phyloP scores from a whole-genome alignment of 2,797 vertebrate genomes.

The Salmo trutta region DNA sequence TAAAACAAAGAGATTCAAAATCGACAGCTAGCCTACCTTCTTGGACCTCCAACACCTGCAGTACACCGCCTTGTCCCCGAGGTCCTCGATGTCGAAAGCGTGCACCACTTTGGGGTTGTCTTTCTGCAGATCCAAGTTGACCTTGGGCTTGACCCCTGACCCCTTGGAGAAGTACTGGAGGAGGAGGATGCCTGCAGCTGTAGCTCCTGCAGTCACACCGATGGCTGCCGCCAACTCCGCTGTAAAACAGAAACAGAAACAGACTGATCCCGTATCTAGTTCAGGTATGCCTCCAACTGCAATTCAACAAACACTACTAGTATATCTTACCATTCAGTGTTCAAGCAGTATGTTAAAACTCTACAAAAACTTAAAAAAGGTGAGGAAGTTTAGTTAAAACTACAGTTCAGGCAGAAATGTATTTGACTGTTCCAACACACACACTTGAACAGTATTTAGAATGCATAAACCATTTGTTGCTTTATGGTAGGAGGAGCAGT shows the following conservation, averaged over 20 bases:
- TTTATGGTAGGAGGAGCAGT: no score
- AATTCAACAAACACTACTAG: no score
- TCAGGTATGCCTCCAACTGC: no score
- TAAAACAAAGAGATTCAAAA: background rate
- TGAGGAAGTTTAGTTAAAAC: no score
- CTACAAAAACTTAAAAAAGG: no score
- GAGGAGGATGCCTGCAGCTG: slow-evolving; percentile 77
- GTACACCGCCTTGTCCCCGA: slow-evolving; percentile 88
- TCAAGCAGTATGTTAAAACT: no score
- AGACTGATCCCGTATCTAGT: no score
- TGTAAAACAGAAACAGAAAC: slow-evolving; percentile 34
- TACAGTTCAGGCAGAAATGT: no score
- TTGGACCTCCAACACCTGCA: slow-evolving; percentile 90
- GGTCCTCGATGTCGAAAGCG: slow-evolving; percentile 86
- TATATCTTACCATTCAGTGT: no score
- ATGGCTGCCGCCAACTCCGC: slow-evolving; percentile 78
- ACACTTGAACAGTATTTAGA: no score
- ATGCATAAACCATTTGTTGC: no score
- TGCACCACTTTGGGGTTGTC: slow-evolving; percentile 89
- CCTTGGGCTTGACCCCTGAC: slow-evolving; percentile 75
- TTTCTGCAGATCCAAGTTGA: slow-evolving; percentile 85
- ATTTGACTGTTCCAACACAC: no score
- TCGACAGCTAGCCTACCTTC: slow-evolving; percentile 72
- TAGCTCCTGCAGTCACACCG: slow-evolving; percentile 79
- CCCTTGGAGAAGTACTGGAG: slow-evolving; percentile 78